Evolutionary conservation across 1,140 invertebrate genomes (phyloP).

Genomic region (Brachionus sp.): DNA sequence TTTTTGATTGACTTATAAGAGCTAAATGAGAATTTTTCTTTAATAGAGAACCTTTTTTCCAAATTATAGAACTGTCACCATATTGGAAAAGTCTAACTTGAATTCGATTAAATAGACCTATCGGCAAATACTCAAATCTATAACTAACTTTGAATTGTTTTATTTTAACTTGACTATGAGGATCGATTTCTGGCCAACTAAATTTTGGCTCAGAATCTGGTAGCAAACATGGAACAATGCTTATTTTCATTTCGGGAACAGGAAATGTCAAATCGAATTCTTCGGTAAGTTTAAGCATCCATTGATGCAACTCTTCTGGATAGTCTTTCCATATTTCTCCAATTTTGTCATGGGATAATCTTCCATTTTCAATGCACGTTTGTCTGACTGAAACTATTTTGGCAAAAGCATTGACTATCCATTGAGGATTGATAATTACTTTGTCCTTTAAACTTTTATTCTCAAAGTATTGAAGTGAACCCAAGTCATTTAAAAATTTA

Average conservation of each 20-base stretch:
- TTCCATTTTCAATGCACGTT: conserved; percentile 55
- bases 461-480: conserved; percentile 57
- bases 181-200: neutral
- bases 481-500: conserved; percentile 57
- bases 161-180: neutral
- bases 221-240: conserved; percentile 56
- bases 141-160: conserved; percentile 46
- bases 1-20: conserved; percentile 50
- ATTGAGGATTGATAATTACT: conserved; percentile 58
- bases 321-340: conserved; percentile 51
- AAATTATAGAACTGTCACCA: conserved; percentile 54
- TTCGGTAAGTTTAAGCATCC: conserved; percentile 57
- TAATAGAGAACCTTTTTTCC: conserved; percentile 56
- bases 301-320: conserved; percentile 52
- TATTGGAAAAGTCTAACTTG: conserved; percentile 58
- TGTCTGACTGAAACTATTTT: conserved; percentile 57
- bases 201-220: conserved; percentile 51
- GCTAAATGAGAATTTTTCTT: conserved; percentile 55
- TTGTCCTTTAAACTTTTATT: conserved; percentile 52
- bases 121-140: conserved; percentile 52
- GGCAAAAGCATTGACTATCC: conserved; percentile 59
- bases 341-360: conserved; percentile 52
- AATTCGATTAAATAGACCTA: conserved; percentile 58
- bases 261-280: conserved; percentile 58
- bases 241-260: conserved; percentile 47